Base-by-base conservation (phyloP, 2,113 vertebrate genomes). In the Periophthalmodon schlosseri region DNA sequence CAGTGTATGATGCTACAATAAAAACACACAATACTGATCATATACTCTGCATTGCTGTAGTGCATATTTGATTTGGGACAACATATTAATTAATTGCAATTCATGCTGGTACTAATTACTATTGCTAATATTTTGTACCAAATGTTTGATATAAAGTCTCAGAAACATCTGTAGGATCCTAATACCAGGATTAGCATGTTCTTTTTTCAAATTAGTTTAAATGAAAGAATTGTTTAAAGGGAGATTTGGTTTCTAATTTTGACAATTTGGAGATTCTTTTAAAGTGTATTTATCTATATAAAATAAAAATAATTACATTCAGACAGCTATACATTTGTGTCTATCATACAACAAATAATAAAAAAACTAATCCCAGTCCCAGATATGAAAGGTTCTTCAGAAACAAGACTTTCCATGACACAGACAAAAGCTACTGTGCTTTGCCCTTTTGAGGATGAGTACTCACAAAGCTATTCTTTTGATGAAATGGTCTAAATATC, bases 1-100 rank as follows among this genome's bases (percentile, higher is more conserved):
- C 77, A 84, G 67, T 84, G 63, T 73, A 80, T 69, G 67, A 72
- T 86, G 88, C 84, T 88, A 90, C 85, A 82, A 21, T 82, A 73
- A 77, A 76, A 52, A 81, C 49, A 77, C 20, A 11, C 39, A 49
- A 77, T 33, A 71, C 23, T 72, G 11, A 79, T 60, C 63, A 60
- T 69, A 70, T 63, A 68, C 64, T 36, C 61, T 34, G 65, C 61
- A 56, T 61, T 70, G 10, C 70, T 49, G 36, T 65, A 54, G 52
- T 75, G 69, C 70, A 79, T 79, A 61, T 16, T 69, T 50, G 47
- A 71, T 75, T 52, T 16, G 34, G 0, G 61, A 65, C 15, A 64
- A 20, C 13, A 24, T 24, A 21, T 57, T 57, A 2, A 13, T 60
- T 60, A 8, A 1, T 28, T 33, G n/a, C 21, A 21, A 34, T 34